Percentiles rank a stretch among this genome's conserved stretches.
phyloP scores from a whole-genome alignment of 37 sponge, comb jelly and placozoan species.

The Agelas oroides region DNA sequence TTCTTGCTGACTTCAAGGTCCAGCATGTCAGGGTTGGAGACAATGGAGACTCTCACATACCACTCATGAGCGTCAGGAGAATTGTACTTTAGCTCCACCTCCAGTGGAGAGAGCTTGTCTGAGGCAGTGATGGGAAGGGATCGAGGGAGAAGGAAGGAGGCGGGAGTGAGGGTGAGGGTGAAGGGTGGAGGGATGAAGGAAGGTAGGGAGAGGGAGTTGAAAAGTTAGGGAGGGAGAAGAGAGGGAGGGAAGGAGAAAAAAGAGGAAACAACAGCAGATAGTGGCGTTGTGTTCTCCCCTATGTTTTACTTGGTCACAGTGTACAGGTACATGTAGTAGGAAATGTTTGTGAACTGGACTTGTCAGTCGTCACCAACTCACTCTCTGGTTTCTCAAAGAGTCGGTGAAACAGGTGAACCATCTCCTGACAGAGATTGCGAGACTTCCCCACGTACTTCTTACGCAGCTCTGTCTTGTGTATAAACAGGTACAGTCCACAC shows the following conservation, averaged over 20 bases:
- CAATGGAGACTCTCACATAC: not conserved
- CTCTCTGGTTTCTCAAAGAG: conserved; percentile 50
- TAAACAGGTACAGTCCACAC: conserved; percentile 49
- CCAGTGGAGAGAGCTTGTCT: conserved; percentile 31
- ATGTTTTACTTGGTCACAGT: no score
- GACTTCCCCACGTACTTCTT: conserved; percentile 45
- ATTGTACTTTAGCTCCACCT: conserved; percentile 39
- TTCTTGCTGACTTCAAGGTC: not conserved
- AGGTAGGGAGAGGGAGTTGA: no score
- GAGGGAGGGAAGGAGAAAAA: no score
- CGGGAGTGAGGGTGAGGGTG: no score
- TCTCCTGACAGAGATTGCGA: conserved; percentile 20
- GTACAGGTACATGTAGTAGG: no score
- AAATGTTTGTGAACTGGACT: no score
- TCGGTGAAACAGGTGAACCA: conserved; percentile 48
- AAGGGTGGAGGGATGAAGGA: no score
- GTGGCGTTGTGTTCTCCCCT: no score
- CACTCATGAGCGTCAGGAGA: conserved; percentile 46
- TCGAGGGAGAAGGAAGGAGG: no score
- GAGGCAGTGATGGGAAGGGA: not conserved
- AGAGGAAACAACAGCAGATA: no score
- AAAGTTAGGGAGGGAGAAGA: no score
- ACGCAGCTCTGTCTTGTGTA: conserved; percentile 16
- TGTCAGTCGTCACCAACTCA: not conserved
- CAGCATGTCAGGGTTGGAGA: not conserved